Evolutionary conservation across 1,140 invertebrate genomes (phyloP).

Genomic region (Euwallacea fornicatus): DNA sequence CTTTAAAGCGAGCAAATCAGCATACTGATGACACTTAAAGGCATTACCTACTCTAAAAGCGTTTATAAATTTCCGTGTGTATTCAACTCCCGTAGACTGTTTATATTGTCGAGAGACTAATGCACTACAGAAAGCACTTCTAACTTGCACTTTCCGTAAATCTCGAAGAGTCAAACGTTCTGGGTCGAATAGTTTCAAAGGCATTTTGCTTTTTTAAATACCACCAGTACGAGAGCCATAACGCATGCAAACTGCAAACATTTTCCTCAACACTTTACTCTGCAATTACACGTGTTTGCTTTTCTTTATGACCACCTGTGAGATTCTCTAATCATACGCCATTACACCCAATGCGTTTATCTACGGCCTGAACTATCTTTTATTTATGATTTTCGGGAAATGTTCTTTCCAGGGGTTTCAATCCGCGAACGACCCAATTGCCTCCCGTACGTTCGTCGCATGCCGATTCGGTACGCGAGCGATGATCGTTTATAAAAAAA

Average conservation of each 20-base stretch:
- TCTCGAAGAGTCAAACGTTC: conserved; percentile 29
- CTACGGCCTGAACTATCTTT: background rate
- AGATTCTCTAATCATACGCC: conserved; percentile 31
- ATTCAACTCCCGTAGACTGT: conserved; percentile 18
- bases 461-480: too few relatives aligned
- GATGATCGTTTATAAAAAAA: too few relatives aligned
- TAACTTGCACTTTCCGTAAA: conserved; percentile 33
- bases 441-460: too few relatives aligned
- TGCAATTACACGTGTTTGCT: conserved; percentile 32
- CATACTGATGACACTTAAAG: conserved; percentile 9
- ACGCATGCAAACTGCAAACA: conserved; percentile 33
- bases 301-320: conserved; percentile 35
- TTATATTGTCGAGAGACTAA: conserved; percentile 30
- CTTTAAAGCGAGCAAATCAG: conserved; percentile 6
- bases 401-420: too few relatives aligned
- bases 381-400: too few relatives aligned
- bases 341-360: conserved; percentile 29
- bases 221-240: conserved; percentile 23
- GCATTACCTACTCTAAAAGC: conserved; percentile 16
- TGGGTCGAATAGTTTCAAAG: conserved; percentile 30
- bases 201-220: conserved; percentile 31
- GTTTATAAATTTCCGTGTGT: conserved; percentile 26
- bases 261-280: conserved; percentile 32
- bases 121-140: conserved; percentile 27
- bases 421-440: too few relatives aligned